Evolutionary conservation across 1,140 invertebrate species (phyloP).

Genomic region (Euura lappo): DNA sequence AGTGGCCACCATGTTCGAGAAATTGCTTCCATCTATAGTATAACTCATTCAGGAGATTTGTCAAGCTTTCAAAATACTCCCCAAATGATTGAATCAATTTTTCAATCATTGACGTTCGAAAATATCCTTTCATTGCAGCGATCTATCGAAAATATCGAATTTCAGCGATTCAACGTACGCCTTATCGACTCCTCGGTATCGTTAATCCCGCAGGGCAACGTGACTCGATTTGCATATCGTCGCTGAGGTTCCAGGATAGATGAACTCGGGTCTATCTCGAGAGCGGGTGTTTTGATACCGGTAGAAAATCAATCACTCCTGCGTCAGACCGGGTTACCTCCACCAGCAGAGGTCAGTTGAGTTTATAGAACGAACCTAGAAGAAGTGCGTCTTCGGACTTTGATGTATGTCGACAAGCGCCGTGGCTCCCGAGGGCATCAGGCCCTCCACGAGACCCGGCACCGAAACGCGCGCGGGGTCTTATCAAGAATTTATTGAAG

Average conservation of each 20-base stretch:
- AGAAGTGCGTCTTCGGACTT: neutral
- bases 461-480: neutral
- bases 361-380: neutral
- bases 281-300: slow-evolving; percentile 7
- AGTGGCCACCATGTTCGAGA: no score
- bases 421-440: neutral
- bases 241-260: neutral
- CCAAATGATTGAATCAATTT: no score
- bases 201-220: no score
- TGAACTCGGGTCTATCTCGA: neutral
- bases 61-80: no score
- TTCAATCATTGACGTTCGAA: no score
- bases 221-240: slow-evolving; percentile 1
- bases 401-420: slow-evolving; percentile 10
- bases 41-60: no score
- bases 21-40: no score
- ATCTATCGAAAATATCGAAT: no score
- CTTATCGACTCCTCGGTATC: no score
- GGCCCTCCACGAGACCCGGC: neutral
- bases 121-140: no score
- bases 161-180: no score
- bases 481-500: neutral
- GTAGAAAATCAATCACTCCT: slow-evolving; percentile 5
- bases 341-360: neutral
- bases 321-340: neutral